phyloP scores from a whole-genome alignment of 2,797 vertebrate genomes.

The Discoglossus pictus region DNA sequence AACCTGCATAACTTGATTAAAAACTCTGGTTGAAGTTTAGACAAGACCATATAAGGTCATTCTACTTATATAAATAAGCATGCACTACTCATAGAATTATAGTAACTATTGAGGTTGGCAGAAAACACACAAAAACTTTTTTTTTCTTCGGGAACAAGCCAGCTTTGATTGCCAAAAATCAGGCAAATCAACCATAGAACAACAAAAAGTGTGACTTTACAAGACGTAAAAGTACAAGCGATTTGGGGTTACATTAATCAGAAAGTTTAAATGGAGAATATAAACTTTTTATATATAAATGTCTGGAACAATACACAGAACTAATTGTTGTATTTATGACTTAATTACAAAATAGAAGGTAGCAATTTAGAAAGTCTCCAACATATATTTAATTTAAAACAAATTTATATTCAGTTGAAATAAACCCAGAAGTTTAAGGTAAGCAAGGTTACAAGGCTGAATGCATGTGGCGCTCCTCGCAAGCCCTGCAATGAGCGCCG shows the following conservation, averaged over 20 bases:
- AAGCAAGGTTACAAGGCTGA: too few relatives aligned
- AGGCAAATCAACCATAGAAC: constrained; percentile 29
- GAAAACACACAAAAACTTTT: constrained; percentile 3
- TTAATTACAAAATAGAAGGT: constrained; percentile 14
- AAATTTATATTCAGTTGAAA: too few relatives aligned
- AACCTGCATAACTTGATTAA: constrained; percentile 15
- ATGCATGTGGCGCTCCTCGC: too few relatives aligned
- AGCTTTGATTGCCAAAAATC: constrained; percentile 27
- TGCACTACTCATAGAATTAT: constrained; percentile 3
- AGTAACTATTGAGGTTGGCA: constrained; percentile 37
- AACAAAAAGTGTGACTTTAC: constrained; percentile 29
- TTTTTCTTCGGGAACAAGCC: constrained; percentile 16
- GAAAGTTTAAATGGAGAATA: constrained; percentile 18
- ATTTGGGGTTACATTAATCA: constrained; percentile 28
- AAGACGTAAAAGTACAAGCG: constrained; percentile 27
- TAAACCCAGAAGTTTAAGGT: too few relatives aligned
- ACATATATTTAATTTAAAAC: too few relatives aligned
- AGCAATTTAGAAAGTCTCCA: constrained; percentile 15
- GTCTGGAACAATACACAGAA: constrained; percentile 11
- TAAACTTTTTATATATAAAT: constrained; percentile 1
- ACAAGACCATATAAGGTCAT: constrained; percentile 18
- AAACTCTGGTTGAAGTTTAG: neutral
- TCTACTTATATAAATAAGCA: constrained; percentile 36
- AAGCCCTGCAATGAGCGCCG: too few relatives aligned
- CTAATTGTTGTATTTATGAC: constrained; percentile 18